Base-by-base conservation (phyloP, 2,113 vertebrate genomes). In the Chaetodon auriga region DNA sequence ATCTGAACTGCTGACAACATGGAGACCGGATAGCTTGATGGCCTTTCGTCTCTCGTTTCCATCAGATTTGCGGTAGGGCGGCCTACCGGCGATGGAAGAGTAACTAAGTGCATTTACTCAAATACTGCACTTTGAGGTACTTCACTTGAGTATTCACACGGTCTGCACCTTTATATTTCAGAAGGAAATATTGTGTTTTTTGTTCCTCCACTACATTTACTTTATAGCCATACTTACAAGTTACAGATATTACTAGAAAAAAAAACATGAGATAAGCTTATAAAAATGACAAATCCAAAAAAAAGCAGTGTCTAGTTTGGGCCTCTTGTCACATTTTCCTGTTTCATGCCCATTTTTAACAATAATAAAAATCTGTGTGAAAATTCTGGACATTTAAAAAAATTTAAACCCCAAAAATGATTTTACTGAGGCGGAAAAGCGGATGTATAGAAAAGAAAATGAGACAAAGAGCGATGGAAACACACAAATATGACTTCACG, bases 1-100 rank as follows among this genome's bases (percentile, higher is more conserved):
- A 90, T 93, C 90, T 90, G 81, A 90, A 72, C 75, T 63, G 79
- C 87, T 88, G 92, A 92, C 91, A 92, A 85, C 87, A 62, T 49
- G 86, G 87, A 87, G 78, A 38, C 77, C 18, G 70, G 83, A 68
- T 64, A 68, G 69, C 74, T 75, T 83, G 86, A 91, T 89, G 57
- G 83, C 87, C 85, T 89, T 75, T 92, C 89, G 69, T 68, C 55
- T 73, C 81, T 61, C 61, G 75, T 89, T 89, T 86, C 57, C 82
- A 75, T 91, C 89, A 90, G 57, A 85, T 78, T 81, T 83, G 63
- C 71, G 61, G 76, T 72, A 85, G 68, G 62, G 75, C 78, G 77
- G 79, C 55, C 71, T 9, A 38, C 46, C 60, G 25, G 8, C 36
- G 63, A 80, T 53, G 55, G 64, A 58, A 78, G 3, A 65, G 38